Evolutionary conservation across 2,113 vertebrate species (phyloP).

Genomic region (Ranitomeya imitator): DNA sequence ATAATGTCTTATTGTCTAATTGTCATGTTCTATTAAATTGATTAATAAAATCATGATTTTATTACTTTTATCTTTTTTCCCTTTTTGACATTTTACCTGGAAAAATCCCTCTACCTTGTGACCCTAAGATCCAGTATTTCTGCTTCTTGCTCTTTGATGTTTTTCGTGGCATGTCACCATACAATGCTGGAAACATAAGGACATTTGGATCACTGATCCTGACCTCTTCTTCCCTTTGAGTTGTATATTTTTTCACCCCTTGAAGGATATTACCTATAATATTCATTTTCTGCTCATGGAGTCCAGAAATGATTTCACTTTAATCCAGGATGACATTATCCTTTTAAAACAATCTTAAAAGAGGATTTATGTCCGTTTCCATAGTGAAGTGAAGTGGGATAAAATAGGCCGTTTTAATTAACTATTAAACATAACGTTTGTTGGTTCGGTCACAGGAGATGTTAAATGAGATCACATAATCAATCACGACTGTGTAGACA

Average conservation of each 20-base stretch:
- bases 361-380: constrained; percentile 26
- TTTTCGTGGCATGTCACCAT: neutral
- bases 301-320: neutral
- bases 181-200: neutral
- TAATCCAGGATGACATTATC: neutral
- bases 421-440: constrained; percentile 55
- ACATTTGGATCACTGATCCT: neutral
- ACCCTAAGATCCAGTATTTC: neutral
- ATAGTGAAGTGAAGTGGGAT: constrained; percentile 14
- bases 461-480: constrained; percentile 58
- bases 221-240: neutral
- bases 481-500: constrained; percentile 62
- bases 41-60: too few species aligned
- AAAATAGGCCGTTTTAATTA: constrained; percentile 44
- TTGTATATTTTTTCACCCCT: neutral
- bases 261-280: neutral
- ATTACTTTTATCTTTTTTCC: too few species aligned
- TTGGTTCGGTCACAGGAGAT: constrained; percentile 56
- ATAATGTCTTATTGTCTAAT: too few species aligned
- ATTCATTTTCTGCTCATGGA: neutral
- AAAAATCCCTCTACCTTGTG: neutral
- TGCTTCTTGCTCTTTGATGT: neutral
- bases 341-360: constrained; percentile 14
- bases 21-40: too few species aligned
- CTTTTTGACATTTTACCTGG: too few species aligned